phyloP scores from a whole-genome alignment of 64 coral and sea anemone genomes.

The Stylophora pistillata region DNA sequence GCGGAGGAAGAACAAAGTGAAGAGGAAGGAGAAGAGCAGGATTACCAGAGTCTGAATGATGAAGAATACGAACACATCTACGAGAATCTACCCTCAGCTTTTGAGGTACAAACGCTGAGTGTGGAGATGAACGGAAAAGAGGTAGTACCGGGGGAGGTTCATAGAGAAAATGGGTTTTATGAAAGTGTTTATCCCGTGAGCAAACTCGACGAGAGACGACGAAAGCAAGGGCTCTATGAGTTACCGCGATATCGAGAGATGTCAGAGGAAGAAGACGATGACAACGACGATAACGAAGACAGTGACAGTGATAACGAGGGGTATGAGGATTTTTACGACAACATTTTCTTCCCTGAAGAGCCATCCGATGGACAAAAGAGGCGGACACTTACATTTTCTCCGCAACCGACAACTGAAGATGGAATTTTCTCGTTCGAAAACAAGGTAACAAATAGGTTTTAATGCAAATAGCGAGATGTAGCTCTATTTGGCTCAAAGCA shows the following conservation, averaged over 20 bases:
- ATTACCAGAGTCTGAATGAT: constrained; percentile 13
- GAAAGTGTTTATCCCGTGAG: neutral
- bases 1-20: no score
- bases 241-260: neutral
- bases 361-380: neutral
- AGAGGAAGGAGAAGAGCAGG: neutral
- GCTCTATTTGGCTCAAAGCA: neutral
- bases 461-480: no score
- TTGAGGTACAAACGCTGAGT: neutral
- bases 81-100: neutral
- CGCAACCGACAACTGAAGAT: neutral
- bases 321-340: neutral
- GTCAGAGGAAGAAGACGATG: constrained; percentile 12
- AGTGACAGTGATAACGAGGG: neutral
- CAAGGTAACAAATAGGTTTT: neutral
- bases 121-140: neutral
- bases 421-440: constrained; percentile 8
- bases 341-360: neutral
- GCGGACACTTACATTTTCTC: neutral
- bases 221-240: neutral
- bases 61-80: neutral
- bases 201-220: neutral
- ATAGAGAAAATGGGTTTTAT: neutral
- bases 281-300: neutral
- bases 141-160: neutral